phyloP scores from a whole-genome alignment of 2,797 vertebrate genomes.

The Caiman crocodilus region DNA sequence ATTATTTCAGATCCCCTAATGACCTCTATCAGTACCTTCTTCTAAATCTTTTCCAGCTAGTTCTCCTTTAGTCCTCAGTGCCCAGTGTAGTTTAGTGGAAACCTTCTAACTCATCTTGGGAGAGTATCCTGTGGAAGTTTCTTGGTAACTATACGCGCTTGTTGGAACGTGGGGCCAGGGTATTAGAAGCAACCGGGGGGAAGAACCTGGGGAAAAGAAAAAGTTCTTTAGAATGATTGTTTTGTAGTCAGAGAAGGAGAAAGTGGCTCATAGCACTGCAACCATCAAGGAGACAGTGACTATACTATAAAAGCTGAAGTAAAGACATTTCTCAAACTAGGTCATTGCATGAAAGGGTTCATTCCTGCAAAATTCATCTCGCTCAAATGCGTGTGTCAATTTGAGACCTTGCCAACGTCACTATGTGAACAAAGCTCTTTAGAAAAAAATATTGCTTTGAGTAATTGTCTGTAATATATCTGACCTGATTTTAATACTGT shows the following conservation, averaged over 20 bases:
- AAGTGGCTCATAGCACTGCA: slow-evolving; percentile 6
- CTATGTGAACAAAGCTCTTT: slow-evolving; percentile 63
- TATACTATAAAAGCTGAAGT: slow-evolving; percentile 24
- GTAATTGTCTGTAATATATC: slow-evolving; percentile 18
- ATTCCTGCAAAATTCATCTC: slow-evolving; percentile 43
- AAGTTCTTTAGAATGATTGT: not conserved
- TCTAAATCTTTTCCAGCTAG: not conserved
- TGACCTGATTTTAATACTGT: slow-evolving; percentile 57
- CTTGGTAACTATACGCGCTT: not conserved
- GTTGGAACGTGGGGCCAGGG: not conserved
- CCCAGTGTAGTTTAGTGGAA: not conserved
- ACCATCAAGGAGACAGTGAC: slow-evolving; percentile 3
- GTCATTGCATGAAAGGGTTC: slow-evolving; percentile 42
- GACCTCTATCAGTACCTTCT: not conserved
- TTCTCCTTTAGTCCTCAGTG: not conserved
- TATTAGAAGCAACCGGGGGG: not conserved
- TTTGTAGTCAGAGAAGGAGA: not conserved
- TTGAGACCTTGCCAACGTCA: slow-evolving; percentile 41
- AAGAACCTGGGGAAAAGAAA: slow-evolving; percentile 1
- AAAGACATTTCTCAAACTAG: slow-evolving; percentile 19
- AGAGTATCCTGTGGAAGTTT: not conserved
- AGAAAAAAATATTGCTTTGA: slow-evolving; percentile 56
- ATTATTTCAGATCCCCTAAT: not conserved
- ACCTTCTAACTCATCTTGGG: not conserved
- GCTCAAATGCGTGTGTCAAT: slow-evolving; percentile 34